Conservation (phyloP, 1,140 invertebrate species). For the Ips typographus region DNA sequence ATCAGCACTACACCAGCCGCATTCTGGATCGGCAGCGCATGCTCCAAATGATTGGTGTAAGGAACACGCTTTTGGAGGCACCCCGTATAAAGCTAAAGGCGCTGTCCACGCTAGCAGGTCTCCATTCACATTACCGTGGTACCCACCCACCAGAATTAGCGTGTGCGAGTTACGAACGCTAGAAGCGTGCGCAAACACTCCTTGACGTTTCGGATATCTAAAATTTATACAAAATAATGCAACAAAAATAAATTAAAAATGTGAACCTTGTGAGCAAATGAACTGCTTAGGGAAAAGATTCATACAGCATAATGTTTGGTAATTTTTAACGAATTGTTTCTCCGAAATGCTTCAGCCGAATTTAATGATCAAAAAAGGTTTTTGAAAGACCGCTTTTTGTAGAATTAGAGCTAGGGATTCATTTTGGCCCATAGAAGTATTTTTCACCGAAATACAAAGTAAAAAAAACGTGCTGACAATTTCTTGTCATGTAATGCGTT, state of each 20-base stretch:
- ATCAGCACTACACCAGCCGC: conserved; percentile 85
- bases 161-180: conserved; percentile 76
- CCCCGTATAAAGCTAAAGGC: conserved; percentile 67
- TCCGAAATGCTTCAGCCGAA: no score
- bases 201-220: conserved; percentile 78
- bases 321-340: no score
- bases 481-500: no score
- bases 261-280: not conserved
- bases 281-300: not conserved
- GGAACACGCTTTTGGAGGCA: conserved; percentile 70
- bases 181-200: conserved; percentile 85
- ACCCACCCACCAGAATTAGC: conserved; percentile 84
- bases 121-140: conserved; percentile 87
- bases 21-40: conserved; percentile 87
- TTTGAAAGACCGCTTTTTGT: no score
- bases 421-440: no score
- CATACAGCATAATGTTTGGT: not conserved
- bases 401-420: no score
- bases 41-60: conserved; percentile 71
- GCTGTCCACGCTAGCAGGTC: conserved; percentile 76
- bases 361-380: no score
- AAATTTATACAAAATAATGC: not conserved
- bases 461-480: no score
- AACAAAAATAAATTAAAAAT: no score
- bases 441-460: no score